Evolutionary conservation across 2,797 vertebrate genomes (phyloP).

Genomic region (Coracias cyanogaster): DNA sequence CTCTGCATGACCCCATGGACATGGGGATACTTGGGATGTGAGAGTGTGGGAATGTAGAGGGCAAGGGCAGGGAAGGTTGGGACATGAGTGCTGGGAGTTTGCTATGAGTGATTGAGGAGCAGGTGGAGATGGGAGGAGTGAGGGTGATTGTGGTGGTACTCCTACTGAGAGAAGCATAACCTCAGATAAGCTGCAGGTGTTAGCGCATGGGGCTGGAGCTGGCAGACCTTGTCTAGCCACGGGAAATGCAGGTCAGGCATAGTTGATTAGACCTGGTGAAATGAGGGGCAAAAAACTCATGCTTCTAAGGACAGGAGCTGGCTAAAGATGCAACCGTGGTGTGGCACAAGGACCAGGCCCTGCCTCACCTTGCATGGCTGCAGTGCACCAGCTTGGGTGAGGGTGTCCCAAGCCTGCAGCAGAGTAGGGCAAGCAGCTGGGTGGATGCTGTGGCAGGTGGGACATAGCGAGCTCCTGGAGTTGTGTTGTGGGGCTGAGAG

Average conservation of each 20-base stretch:
- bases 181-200: not conserved
- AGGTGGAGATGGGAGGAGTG: not conserved
- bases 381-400: not conserved
- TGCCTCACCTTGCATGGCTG: not conserved
- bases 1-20: not conserved
- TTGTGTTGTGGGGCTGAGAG: accelerated
- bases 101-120: not conserved
- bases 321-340: not conserved
- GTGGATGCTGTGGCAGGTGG: no score
- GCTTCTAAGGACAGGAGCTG: not conserved
- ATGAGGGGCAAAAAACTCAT: not conserved
- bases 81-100: not conserved
- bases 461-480: not conserved
- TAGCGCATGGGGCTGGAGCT: not conserved
- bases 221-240: not conserved
- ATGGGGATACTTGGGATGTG: accelerated
- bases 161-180: not conserved
- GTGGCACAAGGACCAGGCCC: not conserved
- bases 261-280: not conserved
- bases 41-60: not conserved
- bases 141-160: not conserved
- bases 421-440: not conserved
- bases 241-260: not conserved
- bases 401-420: not conserved
- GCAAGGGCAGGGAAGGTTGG: not conserved